These are phyloP conservation scores for Oscheius sp. DNA, from an alignment of 2,888 invertebrate species.

Conservation along the genomic window DNA sequence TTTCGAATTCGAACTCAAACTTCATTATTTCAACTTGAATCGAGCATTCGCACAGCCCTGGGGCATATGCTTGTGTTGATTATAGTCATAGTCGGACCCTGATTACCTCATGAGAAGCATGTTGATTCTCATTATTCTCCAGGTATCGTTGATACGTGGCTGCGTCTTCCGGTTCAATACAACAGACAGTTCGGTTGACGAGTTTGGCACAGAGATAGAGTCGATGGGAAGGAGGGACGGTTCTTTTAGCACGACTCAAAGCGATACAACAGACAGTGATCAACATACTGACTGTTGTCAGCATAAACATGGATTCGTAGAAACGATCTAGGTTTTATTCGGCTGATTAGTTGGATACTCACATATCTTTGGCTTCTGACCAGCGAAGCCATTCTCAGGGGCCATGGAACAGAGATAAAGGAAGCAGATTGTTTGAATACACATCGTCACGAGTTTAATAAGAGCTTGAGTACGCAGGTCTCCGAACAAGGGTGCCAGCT, in stretches of 20 bases:
- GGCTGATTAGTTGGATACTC: conserved; percentile 31
- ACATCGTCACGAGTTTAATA: conserved; percentile 61
- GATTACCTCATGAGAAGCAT: conserved; percentile 6
- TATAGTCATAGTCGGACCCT: too few relatives aligned
- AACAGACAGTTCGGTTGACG: conserved; percentile 63
- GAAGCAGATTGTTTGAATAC: conserved; percentile 66
- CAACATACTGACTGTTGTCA: conserved; percentile 59
- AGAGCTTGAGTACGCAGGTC: conserved; percentile 64
- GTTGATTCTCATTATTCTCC: conserved; percentile 43
- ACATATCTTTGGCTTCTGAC: conserved; percentile 65
- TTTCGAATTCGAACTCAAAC: too few relatives aligned
- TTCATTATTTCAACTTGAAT: too few relatives aligned
- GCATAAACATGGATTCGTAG: conserved; percentile 64
- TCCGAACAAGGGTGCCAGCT: conserved; percentile 66
- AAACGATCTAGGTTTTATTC: conserved; percentile 55
- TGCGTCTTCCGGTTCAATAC: conserved; percentile 64
- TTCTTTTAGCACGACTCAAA: conserved; percentile 59
- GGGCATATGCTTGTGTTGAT: too few relatives aligned
- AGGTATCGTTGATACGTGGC: conserved; percentile 61
- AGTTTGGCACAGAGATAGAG: conserved; percentile 62
- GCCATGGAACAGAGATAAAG: conserved; percentile 66
- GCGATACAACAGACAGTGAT: conserved; percentile 62
- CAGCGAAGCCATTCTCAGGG: conserved; percentile 64
- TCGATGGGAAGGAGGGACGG: conserved; percentile 62
- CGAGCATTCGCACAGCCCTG: too few relatives aligned